Percentiles rank a stretch among this genome's conserved stretches.
phyloP scores from a whole-genome alignment of 2,113 vertebrate genomes.

The Myiozetetes cayanensis region DNA sequence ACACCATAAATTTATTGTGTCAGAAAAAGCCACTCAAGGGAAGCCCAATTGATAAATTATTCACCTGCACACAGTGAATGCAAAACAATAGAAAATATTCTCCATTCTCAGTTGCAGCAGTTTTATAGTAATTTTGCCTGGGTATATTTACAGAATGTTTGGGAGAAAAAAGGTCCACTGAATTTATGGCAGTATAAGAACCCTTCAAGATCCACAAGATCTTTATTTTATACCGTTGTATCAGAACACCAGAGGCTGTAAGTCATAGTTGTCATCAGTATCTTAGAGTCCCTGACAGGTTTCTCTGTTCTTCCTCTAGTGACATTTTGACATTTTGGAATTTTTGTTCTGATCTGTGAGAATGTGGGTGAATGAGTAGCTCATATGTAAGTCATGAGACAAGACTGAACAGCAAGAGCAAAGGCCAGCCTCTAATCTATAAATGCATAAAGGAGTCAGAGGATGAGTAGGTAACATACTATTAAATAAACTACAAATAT shows the following conservation, averaged over 20 bases:
- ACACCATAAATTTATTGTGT: not conserved
- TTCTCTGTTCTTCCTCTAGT: not conserved
- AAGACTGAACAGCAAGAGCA: not conserved
- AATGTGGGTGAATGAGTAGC: not conserved
- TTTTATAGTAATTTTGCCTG: not conserved
- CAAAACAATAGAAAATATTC: not conserved
- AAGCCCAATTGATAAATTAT: not conserved
- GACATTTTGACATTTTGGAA: not conserved
- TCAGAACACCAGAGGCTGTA: not conserved
- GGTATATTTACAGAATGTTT: not conserved
- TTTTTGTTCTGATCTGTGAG: not conserved
- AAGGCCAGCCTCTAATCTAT: not conserved
- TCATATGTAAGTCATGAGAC: not conserved
- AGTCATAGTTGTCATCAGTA: not conserved
- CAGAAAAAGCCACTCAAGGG: not conserved
- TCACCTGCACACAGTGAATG: not conserved
- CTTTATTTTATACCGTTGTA: not conserved
- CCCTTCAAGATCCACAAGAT: not conserved
- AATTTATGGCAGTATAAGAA: not conserved
- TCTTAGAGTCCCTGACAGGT: not conserved
- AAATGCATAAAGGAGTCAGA: not conserved
- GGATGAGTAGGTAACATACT: not conserved
- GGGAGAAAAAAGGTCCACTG: fast-evolving
- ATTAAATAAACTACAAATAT: not conserved
- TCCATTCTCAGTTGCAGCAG: fast-evolving